Percentiles rank a stretch among this genome's conserved stretches.
Evolutionary conservation across 2,888 invertebrate species (phyloP).

Genomic region (Nomada lathburiana): DNA sequence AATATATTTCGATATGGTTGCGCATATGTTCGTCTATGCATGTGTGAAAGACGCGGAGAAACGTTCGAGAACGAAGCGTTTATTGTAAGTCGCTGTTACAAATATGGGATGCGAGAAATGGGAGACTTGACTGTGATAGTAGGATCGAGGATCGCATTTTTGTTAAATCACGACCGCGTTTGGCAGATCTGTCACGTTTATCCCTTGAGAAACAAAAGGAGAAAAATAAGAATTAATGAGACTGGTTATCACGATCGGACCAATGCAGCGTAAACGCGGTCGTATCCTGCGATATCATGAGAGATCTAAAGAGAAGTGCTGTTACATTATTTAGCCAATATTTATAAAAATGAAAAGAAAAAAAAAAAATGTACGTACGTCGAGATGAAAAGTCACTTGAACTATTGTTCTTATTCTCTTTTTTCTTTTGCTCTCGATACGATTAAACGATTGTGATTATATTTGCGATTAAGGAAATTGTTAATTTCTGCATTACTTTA

Average conservation of each 20-base stretch:
- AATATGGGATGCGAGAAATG: constrained; percentile 65
- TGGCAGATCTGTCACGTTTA: constrained; percentile 34
- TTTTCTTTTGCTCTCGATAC: constrained; percentile 56
- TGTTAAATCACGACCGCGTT: constrained; percentile 68
- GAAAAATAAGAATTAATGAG: neutral
- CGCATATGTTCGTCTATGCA: constrained; percentile 53
- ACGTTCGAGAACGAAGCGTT: constrained; percentile 52
- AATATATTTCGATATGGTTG: constrained; percentile 48
- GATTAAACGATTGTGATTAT: constrained; percentile 34
- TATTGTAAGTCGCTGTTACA: constrained; percentile 57
- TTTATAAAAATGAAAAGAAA: constrained; percentile 65
- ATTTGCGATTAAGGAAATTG: constrained; percentile 26
- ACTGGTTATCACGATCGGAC: constrained; percentile 35
- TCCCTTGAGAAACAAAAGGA: neutral
- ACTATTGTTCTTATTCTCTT: constrained; percentile 39
- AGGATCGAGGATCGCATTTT: constrained; percentile 74
- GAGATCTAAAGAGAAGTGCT: constrained; percentile 76
- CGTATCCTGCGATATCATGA: constrained; percentile 62
- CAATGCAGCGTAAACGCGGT: constrained; percentile 57
- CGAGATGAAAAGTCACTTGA: constrained; percentile 61
- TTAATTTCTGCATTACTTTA: constrained; percentile 35
- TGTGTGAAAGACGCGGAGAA: constrained; percentile 37
- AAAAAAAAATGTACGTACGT: constrained; percentile 58
- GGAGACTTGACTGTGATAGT: constrained; percentile 81
- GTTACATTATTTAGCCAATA: constrained; percentile 77